phyloP scores from a whole-genome alignment of 2,113 vertebrate genomes.

The Xenotilapia caudafasciata region DNA sequence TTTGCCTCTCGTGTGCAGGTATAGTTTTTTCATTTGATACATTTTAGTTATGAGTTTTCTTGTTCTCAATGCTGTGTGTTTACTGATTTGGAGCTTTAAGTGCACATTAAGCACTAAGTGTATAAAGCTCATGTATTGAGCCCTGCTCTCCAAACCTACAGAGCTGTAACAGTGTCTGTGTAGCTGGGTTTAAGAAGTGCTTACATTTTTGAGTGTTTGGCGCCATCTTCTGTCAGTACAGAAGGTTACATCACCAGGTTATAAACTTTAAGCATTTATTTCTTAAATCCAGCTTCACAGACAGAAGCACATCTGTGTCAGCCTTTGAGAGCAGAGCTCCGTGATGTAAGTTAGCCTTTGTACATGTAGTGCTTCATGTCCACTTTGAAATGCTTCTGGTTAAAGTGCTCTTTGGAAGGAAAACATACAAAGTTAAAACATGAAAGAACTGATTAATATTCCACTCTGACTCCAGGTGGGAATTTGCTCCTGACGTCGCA shows the following conservation, averaged over 20 bases:
- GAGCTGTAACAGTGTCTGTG: background rate
- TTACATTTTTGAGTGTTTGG: background rate
- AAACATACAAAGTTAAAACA: background rate
- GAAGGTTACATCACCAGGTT: background rate
- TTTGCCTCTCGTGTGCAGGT: background rate
- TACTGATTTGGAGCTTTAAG: background rate
- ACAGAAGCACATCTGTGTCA: fast-evolving
- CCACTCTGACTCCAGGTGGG: background rate
- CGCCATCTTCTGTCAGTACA: fast-evolving
- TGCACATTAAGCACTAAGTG: background rate
- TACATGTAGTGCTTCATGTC: background rate
- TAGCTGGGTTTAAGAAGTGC: background rate
- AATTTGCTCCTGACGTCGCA: too few relatives aligned
- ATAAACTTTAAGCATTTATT: fast-evolving
- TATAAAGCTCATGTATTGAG: fast-evolving
- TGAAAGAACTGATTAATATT: background rate
- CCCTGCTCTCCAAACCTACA: fast-evolving
- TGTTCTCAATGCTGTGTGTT: background rate
- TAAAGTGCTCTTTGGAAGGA: background rate
- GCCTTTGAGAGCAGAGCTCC: background rate
- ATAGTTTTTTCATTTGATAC: background rate
- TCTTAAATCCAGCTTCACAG: background rate
- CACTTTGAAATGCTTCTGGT: background rate
- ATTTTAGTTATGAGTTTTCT: fast-evolving
- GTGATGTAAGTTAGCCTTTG: fast-evolving